These are phyloP conservation scores for Xylocampa areola DNA, from an alignment of 2,888 invertebrate genomes.

Conservation along the genomic window DNA sequence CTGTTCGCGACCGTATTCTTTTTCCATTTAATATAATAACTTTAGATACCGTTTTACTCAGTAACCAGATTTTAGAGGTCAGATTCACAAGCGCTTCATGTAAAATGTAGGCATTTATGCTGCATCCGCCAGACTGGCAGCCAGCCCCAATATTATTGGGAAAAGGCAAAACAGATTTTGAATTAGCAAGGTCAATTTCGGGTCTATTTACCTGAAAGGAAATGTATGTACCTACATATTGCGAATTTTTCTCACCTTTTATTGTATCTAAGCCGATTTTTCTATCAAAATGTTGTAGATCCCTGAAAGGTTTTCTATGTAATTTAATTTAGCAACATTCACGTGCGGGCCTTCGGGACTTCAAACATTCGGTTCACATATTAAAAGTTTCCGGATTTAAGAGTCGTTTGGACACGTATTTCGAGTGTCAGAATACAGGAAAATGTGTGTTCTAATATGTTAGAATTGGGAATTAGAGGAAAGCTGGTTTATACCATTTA, in stretches of 20 bases:
- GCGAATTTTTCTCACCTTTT: conserved; percentile 11
- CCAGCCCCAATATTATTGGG: too few species aligned
- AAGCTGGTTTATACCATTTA: conserved; percentile 28
- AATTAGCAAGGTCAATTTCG: conserved; percentile 8
- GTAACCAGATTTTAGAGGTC: too few species aligned
- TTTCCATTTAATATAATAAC: too few species aligned
- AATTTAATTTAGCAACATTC: conserved; percentile 53
- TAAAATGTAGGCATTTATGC: too few species aligned
- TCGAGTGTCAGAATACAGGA: conserved; percentile 17
- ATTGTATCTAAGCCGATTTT: conserved; percentile 33
- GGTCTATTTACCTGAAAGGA: conserved; percentile 15
- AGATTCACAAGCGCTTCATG: too few species aligned
- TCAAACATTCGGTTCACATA: conserved; percentile 43
- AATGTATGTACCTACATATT: conserved; percentile 24
- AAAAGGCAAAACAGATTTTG: too few species aligned
- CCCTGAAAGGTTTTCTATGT: conserved; percentile 59
- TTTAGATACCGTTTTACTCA: too few species aligned
- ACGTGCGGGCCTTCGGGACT: conserved; percentile 15
- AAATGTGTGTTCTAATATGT: conserved; percentile 34
- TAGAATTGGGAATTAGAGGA: conserved; percentile 35
- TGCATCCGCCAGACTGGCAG: too few species aligned
- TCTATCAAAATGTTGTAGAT: conserved; percentile 45
- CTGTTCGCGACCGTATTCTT: too few species aligned
- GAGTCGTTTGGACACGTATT: conserved; percentile 20
- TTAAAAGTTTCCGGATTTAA: conserved; percentile 40